Evolutionary conservation across 2,797 vertebrate species (phyloP), one percentile per base, ranked within the genome.

Genomic region (Gymnoscopelus microlampas): DNA sequence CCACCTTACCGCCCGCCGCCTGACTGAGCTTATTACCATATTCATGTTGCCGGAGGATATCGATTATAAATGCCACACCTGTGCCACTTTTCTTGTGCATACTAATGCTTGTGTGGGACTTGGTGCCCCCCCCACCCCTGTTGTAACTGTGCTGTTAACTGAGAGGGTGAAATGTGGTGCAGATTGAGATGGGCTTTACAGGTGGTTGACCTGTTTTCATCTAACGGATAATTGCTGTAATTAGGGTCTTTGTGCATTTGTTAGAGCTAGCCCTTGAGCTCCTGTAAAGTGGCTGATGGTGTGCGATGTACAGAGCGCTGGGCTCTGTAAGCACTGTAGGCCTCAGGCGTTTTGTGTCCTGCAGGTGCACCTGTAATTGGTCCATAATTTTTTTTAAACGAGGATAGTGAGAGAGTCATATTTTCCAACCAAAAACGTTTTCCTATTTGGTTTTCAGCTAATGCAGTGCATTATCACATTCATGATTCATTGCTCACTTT

Each of bases 1-100:
- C 65, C 72, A 62, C 78, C 67, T 73, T 66, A 74, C 80, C 39
- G n/a, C 19, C 87, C 80, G 86, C 84, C 47, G 66, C 78, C 85
- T 73, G 73, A 77, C 88, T 80, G 81, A 75, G 83, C 86, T 74
- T 11, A 91, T 92, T 92, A 89, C 83, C 89, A 90, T 93, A 91
- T 91, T 91, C 85, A 91, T 91, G 87, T 85, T 74, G 84, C 86
- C 84, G 79, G 76, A n/a, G 64, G 78, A 84, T 89, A 89, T 91
- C 83, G 85, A 87, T 89, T 90, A 85, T 89, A 88, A 89, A 88
- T 83, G 80, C 76, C 86, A 84, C 90, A 91, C 89, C 89, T 92
- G 90, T 86, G 88, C 83, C 86, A 82, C 82, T 85, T 83, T 81
- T 81, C 72, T 63, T 55, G 39, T 73, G 48, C 65, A 57, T 60